Conservation (phyloP, 2,888 invertebrate genomes). For the Ceraclea dissimilis region DNA sequence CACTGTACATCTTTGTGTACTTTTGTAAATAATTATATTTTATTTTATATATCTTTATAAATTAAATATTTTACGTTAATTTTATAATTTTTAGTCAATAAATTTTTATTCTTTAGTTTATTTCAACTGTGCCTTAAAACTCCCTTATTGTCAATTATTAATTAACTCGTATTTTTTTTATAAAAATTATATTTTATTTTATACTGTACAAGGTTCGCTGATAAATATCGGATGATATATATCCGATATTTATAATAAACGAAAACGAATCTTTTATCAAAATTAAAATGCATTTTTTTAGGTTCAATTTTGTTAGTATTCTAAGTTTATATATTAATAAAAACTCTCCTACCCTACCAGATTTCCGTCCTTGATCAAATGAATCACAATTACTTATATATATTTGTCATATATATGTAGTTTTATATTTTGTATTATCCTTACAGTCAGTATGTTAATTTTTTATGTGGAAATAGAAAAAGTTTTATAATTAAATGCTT, state of each 20-base stretch:
- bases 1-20: background rate
- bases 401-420: background rate
- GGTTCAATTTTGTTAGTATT: background rate
- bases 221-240: no score
- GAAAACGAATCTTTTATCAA: no score
- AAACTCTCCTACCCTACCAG: background rate
- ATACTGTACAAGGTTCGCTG: no score
- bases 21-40: conserved; percentile 1
- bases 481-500: background rate
- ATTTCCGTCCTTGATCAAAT: background rate
- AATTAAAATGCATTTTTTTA: no score
- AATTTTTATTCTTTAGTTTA: conserved; percentile 1
- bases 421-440: background rate
- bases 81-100: background rate
- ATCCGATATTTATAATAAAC: no score
- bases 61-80: background rate
- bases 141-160: background rate
- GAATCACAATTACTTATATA: background rate
- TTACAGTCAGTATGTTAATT: conserved; percentile 1
- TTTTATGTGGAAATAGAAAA: background rate
- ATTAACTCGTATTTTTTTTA: background rate
- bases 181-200: background rate
- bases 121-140: background rate
- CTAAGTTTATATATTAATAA: background rate
- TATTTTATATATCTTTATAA: background rate